A percentile compares a stretch with the other conserved stretches of the same genome.
phyloP scores from a whole-genome alignment of 1,140 invertebrate species.

The Drosophila yakuba region DNA sequence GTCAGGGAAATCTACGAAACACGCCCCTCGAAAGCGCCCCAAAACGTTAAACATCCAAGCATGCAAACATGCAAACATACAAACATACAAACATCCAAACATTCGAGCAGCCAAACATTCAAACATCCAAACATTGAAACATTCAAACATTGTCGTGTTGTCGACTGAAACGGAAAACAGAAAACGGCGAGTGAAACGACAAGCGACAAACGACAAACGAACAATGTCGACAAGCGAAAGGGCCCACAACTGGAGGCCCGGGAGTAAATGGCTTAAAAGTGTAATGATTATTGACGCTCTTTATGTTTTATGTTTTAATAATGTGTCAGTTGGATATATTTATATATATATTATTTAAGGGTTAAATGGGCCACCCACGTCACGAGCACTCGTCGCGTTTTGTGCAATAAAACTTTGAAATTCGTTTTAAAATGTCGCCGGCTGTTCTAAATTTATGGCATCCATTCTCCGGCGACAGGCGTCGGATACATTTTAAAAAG shows the following conservation, averaged over 20 bases:
- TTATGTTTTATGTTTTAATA: constrained; percentile 84
- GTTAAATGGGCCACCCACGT: constrained; percentile 73
- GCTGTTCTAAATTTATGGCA: constrained; percentile 76
- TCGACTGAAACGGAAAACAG: constrained; percentile 6
- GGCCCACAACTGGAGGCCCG: constrained; percentile 24
- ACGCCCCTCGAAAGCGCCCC: constrained; percentile 44
- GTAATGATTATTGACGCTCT: constrained; percentile 82
- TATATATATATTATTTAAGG: constrained; percentile 44
- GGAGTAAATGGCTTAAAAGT: constrained; percentile 78
- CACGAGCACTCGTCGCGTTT: constrained; percentile 67
- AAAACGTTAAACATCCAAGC: constrained; percentile 1
- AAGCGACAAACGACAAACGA: constrained; percentile 16
- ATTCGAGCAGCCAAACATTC: too few relatives aligned
- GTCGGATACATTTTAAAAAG: constrained; percentile 52
- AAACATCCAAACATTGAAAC: constrained; percentile 35
- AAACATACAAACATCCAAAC: constrained; percentile 21
- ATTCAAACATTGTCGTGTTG: constrained; percentile 51
- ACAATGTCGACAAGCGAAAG: constrained; percentile 46
- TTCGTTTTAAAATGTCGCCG: constrained; percentile 78
- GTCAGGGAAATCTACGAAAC: constrained; percentile 61
- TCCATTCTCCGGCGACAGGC: constrained; percentile 63
- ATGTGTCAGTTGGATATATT: constrained; percentile 70
- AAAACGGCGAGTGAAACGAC: constrained; percentile 3
- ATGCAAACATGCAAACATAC: constrained; percentile 23
- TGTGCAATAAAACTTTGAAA: constrained; percentile 78